These are phyloP conservation scores for Neuroterus valhalla DNA, from an alignment of 1,140 invertebrate species.

Conservation along the genomic window DNA sequence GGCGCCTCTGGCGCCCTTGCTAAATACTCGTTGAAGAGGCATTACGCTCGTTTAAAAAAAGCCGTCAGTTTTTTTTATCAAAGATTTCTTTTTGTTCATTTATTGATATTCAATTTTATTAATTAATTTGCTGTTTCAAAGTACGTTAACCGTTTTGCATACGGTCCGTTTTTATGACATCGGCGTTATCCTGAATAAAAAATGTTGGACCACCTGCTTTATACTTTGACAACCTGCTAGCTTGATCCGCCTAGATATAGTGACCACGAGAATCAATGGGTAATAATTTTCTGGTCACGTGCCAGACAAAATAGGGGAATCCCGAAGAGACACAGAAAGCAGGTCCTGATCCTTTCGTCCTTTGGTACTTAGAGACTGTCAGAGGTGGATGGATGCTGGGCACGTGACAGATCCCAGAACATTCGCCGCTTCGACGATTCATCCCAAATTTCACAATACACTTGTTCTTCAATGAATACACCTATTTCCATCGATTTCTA, in stretches of 20 bases:
- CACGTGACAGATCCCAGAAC: conserved; percentile 53
- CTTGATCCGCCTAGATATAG: conserved; percentile 28
- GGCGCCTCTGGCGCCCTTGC: too few relatives aligned
- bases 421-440: not conserved
- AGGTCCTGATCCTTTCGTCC: conserved; percentile 55
- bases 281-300: conserved; percentile 66
- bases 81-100: too few relatives aligned
- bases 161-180: too few relatives aligned
- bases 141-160: too few relatives aligned
- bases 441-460: conserved; percentile 7
- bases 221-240: conserved; percentile 38
- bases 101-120: too few relatives aligned
- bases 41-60: too few relatives aligned
- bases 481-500: not conserved
- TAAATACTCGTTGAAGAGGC: too few relatives aligned
- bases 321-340: conserved; percentile 43
- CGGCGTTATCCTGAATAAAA: not conserved
- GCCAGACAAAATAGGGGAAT: conserved; percentile 46
- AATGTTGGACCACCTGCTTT: conserved; percentile 20
- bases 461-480: not conserved
- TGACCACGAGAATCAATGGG: conserved; percentile 50
- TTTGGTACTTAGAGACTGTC: conserved; percentile 33
- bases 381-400: conserved; percentile 57
- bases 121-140: too few relatives aligned
- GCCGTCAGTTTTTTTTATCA: too few relatives aligned